phyloP scores from a whole-genome alignment of 2,888 invertebrate genomes.

The Macroteleia sp. region DNA sequence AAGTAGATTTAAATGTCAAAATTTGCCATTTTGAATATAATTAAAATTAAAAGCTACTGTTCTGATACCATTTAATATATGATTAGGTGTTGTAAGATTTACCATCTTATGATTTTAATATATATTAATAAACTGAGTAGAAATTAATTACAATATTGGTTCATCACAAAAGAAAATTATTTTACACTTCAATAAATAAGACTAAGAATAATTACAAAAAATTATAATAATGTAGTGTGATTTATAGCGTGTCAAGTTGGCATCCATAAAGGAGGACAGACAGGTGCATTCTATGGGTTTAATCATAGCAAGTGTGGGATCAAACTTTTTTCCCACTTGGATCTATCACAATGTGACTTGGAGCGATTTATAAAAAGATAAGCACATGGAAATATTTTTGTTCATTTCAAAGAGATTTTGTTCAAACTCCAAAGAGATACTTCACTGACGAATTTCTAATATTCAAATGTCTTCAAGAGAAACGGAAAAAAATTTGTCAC shows the following conservation, averaged over 20 bases:
- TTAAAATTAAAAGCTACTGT: slow-evolving; percentile 10
- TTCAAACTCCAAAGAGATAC: neutral
- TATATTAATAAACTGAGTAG: no score
- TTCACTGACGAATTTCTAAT: slow-evolving; percentile 5
- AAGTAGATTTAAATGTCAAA: slow-evolving; percentile 21
- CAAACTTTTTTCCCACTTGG: slow-evolving; percentile 18
- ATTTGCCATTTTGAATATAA: slow-evolving; percentile 15
- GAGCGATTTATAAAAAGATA: slow-evolving; percentile 25
- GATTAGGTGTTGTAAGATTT: neutral
- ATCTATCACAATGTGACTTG: slow-evolving; percentile 16
- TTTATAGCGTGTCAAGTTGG: slow-evolving; percentile 20
- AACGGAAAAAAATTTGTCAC: neutral
- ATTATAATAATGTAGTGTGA: slow-evolving; percentile 18
- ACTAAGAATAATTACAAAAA: slow-evolving; percentile 7
- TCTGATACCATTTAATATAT: neutral
- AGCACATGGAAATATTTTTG: slow-evolving; percentile 13
- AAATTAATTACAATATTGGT: neutral
- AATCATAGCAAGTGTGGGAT: slow-evolving; percentile 40
- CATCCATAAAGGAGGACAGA: slow-evolving; percentile 22
- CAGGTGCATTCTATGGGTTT: slow-evolving; percentile 35
- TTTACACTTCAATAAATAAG: slow-evolving; percentile 14
- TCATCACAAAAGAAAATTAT: neutral
- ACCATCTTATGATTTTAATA: no score
- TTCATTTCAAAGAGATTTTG: no score
- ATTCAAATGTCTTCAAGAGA: neutral